Evolutionary conservation across 2,113 vertebrate species (phyloP).

Genomic region (Odontophorus gujanensis): DNA sequence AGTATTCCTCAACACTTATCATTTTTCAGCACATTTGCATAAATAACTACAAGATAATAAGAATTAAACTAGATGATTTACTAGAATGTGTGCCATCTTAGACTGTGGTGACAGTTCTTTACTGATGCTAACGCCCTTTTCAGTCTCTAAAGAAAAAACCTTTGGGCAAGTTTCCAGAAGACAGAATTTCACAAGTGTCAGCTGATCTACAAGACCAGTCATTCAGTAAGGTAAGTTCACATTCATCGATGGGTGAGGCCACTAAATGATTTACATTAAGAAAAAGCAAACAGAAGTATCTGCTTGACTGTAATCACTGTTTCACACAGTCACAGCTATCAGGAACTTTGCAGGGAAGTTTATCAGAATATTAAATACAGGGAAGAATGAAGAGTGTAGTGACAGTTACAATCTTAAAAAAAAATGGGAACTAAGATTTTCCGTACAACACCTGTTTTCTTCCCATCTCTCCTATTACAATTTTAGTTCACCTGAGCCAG

Average conservation of each 20-base stretch:
- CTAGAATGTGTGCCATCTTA: neutral
- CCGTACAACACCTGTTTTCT: neutral
- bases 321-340: neutral
- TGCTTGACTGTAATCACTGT: neutral
- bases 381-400: neutral
- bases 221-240: neutral
- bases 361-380: neutral
- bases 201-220: neutral
- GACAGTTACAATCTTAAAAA: neutral
- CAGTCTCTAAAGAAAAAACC: neutral
- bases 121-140: neutral
- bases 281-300: neutral
- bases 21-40: neutral
- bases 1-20: neutral
- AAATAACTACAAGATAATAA: neutral
- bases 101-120: neutral
- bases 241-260: neutral
- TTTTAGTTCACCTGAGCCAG: neutral
- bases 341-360: neutral
- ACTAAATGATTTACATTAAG: neutral
- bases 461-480: accelerated
- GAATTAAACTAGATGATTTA: neutral
- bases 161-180: neutral
- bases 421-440: neutral
- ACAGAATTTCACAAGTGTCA: neutral